Conservation (phyloP, 1,140 invertebrate genomes). For the Brachionus calyciflorus region DNA sequence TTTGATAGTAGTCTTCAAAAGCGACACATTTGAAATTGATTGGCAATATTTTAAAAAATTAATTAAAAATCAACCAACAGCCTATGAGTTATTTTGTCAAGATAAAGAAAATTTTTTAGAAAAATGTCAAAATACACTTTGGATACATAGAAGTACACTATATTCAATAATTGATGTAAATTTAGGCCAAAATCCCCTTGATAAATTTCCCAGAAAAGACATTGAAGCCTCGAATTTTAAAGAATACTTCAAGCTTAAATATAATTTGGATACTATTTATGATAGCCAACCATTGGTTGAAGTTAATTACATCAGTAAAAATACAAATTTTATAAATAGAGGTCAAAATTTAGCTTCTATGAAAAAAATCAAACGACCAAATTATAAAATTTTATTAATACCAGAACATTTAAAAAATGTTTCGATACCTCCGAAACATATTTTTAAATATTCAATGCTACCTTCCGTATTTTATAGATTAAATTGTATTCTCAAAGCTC, state of each 20-base stretch:
- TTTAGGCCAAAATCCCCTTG: background rate
- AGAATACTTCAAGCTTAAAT: slow-evolving; percentile 14
- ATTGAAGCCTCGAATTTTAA: background rate
- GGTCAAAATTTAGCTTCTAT: background rate
- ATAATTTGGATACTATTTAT: background rate
- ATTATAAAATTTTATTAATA: background rate
- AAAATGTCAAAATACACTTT: background rate
- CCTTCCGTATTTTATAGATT: slow-evolving; percentile 36
- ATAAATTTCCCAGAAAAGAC: background rate
- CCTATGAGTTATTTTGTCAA: background rate
- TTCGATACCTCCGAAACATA: background rate
- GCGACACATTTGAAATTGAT: background rate
- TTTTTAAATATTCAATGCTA: background rate
- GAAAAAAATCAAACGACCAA: background rate
- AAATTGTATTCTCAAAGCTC: background rate
- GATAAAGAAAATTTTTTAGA: background rate
- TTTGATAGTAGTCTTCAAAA: background rate
- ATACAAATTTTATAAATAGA: background rate
- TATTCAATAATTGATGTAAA: background rate
- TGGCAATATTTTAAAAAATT: background rate
- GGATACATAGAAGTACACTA: background rate
- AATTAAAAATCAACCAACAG: background rate
- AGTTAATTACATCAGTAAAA: background rate
- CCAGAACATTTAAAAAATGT: slow-evolving; percentile 16
- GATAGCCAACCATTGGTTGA: slow-evolving; percentile 24